Evolutionary conservation across 2,888 invertebrate species (phyloP), one percentile per base, ranked within the genome.

Genomic region (Sisyra terminalis): DNA sequence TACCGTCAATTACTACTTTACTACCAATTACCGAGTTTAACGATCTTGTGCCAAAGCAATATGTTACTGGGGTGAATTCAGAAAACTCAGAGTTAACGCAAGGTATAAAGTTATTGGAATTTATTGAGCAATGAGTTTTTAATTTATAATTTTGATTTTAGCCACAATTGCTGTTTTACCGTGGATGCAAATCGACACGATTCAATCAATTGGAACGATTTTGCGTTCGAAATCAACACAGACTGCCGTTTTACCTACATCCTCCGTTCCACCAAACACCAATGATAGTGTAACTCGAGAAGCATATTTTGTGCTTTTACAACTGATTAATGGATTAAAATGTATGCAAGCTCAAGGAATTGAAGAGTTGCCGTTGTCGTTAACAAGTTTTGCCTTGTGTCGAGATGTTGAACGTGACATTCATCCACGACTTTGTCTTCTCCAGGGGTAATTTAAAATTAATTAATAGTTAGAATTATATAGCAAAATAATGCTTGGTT

Each of bases 311-410:
- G 71, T 86, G 49, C 71, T 86, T 65, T 66, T 87, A 42, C 88
- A 88, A 54, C 64, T 87, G 46, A 78, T 87, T 17, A 85, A 83
- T 50, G 84, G 82, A 0, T 63, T 88, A 49, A 87, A 87, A 57
- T 79, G 77, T 54, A 65, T 88, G 16, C 87, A 88, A 59, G 81
- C 84, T 1, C 74, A 84, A 49, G 87, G 86, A 2, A 77, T 84
- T 16, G 87, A 88, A 55, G 86, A 87, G 52, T 69, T 83, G 29
- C 73, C 82, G 0, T 67, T 76, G 38, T 72, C 75, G 47, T 59
- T 85, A 45, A 74, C 75, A 29, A 79, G 81, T 48, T 79, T 87
- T 50, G 72, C 85, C 8, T 67, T 85, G 5, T 70, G 80, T 49
- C 75, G 75, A 53, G 85, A 71, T 50, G 58, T 67, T 49, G 74